These are phyloP conservation scores for Smittia aterrima DNA, from an alignment of 2,888 invertebrate genomes.

Conservation along the genomic window DNA sequence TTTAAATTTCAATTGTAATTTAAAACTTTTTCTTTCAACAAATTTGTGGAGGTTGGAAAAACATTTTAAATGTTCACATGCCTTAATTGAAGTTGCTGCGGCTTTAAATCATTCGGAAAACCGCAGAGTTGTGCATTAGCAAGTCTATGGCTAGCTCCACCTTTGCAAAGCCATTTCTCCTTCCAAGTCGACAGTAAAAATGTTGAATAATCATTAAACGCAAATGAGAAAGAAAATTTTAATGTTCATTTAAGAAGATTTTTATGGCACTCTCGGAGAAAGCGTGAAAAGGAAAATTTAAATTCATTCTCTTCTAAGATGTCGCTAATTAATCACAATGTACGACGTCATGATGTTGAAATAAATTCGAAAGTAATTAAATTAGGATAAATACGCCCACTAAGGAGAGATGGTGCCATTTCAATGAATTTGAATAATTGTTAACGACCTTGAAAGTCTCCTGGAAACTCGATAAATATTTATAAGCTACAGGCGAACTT, in stretches of 20 bases:
- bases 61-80: no score
- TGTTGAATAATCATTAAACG: slow-evolving; percentile 2
- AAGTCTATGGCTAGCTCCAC: no score
- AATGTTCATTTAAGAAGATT: background rate
- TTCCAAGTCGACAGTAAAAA: background rate
- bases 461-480: no score
- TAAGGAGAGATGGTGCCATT: background rate
- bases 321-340: slow-evolving; percentile 40
- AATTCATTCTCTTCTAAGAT: background rate
- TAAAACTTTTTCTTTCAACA: background rate
- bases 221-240: slow-evolving; percentile 18
- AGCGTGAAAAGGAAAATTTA: background rate
- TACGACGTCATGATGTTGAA: slow-evolving; percentile 19
- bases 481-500: no score
- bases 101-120: no score
- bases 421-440: background rate
- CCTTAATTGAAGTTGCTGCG: no score
- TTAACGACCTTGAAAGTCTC: no score
- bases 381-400: slow-evolving; percentile 11
- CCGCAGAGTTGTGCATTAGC: no score
- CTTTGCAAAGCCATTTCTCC: no score
- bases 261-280: background rate
- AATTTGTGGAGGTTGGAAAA: background rate
- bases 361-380: slow-evolving; percentile 37
- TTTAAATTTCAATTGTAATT: slow-evolving; percentile 24